Evolutionary conservation across 2,888 invertebrate species (phyloP), one percentile per base, ranked within the genome.

Genomic region (Beris chalybata): DNA sequence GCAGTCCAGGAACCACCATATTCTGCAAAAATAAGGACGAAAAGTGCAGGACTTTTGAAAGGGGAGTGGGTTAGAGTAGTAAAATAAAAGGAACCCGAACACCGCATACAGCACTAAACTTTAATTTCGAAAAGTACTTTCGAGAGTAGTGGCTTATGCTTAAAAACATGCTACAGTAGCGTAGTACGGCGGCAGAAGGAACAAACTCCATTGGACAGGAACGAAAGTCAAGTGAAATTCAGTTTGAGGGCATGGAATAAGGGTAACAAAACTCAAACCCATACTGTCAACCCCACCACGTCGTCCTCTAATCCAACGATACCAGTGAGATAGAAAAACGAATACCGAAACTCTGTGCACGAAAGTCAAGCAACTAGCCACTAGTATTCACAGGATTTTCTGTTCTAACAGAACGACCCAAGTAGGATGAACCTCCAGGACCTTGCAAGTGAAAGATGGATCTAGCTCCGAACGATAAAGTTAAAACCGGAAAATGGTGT

Each of bases 61-160:
- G 9, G 38, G 38, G 9, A 38, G 9, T 38, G 9, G 38, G 5
- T 5, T 38, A 38, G 38, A 38, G 38, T 9, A 38, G 38, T 1
- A 38, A 9, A 3, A 38, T 38, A 38, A 7, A 38, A 38, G 38
- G 38, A 38, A 38, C 38, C 38, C 52, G 22, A 29, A 30, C n/a
- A 58, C 47, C 30, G 58, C 58, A 58, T 47, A 29, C n/a, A 15
- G 31, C 47, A 58, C 47, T 58, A 58, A 58, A 58, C 58, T 47
- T 58, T 58, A 58, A 58, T 58, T 58, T 58, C 30, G 45, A 45
- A 58, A 58, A 58, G 58, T 58, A 47, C 58, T 58, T 58, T 45
- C 12, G 58, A 58, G 58, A 5, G 38, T 38, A 38, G 5, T 58
- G 58, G 58, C 58, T 58, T 58, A 13, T 15, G n/a, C 29, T 15